Evolutionary conservation across 1,140 invertebrate genomes (phyloP).

Genomic region (Drosophila pseudoobscura): DNA sequence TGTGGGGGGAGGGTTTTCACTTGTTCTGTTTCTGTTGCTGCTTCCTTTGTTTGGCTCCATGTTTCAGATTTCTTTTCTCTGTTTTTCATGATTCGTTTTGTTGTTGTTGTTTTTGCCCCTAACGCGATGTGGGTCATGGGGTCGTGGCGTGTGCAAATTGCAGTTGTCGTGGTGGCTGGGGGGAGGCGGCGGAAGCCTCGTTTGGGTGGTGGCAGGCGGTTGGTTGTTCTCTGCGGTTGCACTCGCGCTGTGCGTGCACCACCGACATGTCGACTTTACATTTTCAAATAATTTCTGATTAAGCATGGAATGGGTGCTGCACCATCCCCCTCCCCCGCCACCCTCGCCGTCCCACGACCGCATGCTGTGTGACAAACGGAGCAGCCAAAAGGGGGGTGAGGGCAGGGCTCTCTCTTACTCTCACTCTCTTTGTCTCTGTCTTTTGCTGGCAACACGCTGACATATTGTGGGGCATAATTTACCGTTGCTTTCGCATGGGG

Average conservation of each 20-base stretch:
- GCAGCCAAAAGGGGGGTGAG: constrained; percentile 20
- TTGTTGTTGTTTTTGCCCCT: not conserved
- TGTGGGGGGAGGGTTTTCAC: constrained; percentile 17
- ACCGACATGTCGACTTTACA: constrained; percentile 75
- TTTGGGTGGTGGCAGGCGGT: constrained; percentile 6
- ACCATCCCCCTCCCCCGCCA: not conserved
- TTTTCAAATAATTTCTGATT: constrained; percentile 82
- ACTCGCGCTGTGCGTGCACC: constrained; percentile 53
- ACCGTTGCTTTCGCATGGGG: constrained; percentile 61
- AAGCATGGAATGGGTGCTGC: constrained; percentile 49
- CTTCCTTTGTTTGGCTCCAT: constrained; percentile 66
- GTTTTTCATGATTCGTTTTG: too few relatives aligned
- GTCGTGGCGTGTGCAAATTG: constrained; percentile 77
- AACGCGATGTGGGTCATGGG: constrained; percentile 66
- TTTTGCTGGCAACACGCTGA: constrained; percentile 64
- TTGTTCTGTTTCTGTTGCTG: not conserved
- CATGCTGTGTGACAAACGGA: constrained; percentile 77
- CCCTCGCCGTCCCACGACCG: not conserved
- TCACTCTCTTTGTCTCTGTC: constrained; percentile 13
- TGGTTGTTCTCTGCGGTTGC: constrained; percentile 35
- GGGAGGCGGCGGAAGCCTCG: too few relatives aligned
- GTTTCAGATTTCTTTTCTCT: constrained; percentile 58
- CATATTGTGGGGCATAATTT: constrained; percentile 78
- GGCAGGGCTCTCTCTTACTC: constrained; percentile 11
- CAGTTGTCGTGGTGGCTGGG: constrained; percentile 31